These are phyloP conservation scores for Drosophila melanosoma DNA, from an alignment of 2,888 invertebrate genomes.

Conservation along the genomic window DNA sequence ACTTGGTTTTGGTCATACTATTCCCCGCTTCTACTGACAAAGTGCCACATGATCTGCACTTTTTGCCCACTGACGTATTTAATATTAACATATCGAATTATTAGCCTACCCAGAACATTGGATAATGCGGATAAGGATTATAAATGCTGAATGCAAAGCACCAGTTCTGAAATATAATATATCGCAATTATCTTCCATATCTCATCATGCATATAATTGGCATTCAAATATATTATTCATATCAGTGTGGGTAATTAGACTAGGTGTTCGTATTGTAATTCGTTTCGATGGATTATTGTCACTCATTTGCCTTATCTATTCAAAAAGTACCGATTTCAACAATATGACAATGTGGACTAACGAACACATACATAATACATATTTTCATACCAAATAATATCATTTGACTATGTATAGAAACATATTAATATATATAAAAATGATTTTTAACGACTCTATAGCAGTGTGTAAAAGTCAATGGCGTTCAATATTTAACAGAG, in stretches of 20 bases:
- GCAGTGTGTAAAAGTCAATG: neutral
- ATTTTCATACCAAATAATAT: neutral
- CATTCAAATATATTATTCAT: slow-evolving; percentile 66
- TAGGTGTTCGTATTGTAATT: slow-evolving; percentile 76
- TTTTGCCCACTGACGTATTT: slow-evolving; percentile 58
- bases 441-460: no score
- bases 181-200: slow-evolving; percentile 79
- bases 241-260: slow-evolving; percentile 73
- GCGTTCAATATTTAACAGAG: no score
- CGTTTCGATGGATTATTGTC: slow-evolving; percentile 74
- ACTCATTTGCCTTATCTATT: slow-evolving; percentile 24
- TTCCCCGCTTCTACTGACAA: slow-evolving; percentile 34
- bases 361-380: neutral
- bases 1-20: slow-evolving; percentile 23
- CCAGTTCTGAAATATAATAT: slow-evolving; percentile 69
- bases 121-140: slow-evolving; percentile 78
- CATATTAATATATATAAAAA: no score
- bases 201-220: slow-evolving; percentile 80
- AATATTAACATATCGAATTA: slow-evolving; percentile 82
- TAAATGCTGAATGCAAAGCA: slow-evolving; percentile 26
- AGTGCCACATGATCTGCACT: slow-evolving; percentile 63
- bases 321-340: neutral
- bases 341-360: neutral
- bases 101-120: slow-evolving; percentile 82
- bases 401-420: neutral